phyloP scores from a whole-genome alignment of 1,140 invertebrate species.

The Augochlora pura region DNA sequence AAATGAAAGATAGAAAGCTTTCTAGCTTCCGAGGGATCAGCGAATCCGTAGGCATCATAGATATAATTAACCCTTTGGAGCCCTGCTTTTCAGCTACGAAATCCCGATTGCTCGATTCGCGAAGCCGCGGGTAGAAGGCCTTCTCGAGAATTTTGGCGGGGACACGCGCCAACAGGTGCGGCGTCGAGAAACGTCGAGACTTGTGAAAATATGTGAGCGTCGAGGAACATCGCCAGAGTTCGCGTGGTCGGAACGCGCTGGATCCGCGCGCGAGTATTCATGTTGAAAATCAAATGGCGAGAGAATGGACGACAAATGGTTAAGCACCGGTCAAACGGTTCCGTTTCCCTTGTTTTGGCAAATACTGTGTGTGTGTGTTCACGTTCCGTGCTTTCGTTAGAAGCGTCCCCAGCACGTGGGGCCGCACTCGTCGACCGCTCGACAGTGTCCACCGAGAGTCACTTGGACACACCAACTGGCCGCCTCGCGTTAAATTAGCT shows the following conservation, averaged over 20 bases:
- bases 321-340: constrained; percentile 33
- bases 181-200: no score
- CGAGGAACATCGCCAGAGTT: no score
- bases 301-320: constrained; percentile 30
- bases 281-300: neutral
- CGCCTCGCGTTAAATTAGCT: constrained; percentile 20
- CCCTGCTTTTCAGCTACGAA: neutral
- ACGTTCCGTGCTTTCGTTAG: constrained; percentile 63
- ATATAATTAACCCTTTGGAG: constrained; percentile 38
- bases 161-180: no score
- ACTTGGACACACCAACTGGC: neutral
- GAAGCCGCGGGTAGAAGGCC: neutral
- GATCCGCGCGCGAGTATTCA: neutral
- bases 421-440: constrained; percentile 41
- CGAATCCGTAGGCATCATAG: constrained; percentile 2
- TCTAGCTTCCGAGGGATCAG: neutral
- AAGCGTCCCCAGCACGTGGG: constrained; percentile 43
- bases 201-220: no score
- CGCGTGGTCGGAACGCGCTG: neutral
- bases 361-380: constrained; percentile 65
- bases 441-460: constrained; percentile 31
- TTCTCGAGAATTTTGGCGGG: constrained; percentile 4
- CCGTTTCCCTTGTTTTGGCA: constrained; percentile 56
- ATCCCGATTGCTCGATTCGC: neutral
- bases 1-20: neutral